A percentile compares a stretch with the other conserved stretches of the same genome.
Evolutionary conservation across 2,113 vertebrate species (phyloP).

Genomic region (Rallus limicola): DNA sequence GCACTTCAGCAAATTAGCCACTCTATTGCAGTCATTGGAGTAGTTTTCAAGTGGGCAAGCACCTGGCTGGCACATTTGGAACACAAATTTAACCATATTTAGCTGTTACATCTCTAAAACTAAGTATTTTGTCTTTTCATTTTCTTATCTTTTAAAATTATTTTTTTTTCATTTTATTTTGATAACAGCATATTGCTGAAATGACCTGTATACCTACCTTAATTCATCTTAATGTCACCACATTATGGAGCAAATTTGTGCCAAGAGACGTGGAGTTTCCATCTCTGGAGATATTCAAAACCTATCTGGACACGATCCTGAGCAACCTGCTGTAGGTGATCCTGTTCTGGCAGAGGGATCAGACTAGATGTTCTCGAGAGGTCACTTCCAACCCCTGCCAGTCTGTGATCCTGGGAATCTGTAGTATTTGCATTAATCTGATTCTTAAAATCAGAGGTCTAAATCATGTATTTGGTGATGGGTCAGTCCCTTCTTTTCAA

Average conservation of each 20-base stretch:
- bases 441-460: not conserved
- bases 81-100: not conserved
- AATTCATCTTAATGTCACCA: not conserved
- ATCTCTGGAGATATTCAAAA: too few species aligned
- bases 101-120: not conserved
- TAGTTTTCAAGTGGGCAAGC: conserved; percentile 32
- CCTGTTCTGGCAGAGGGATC: too few species aligned
- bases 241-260: not conserved
- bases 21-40: not conserved
- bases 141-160: not conserved
- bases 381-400: too few species aligned
- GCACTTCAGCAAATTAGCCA: conserved; percentile 10
- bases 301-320: too few species aligned
- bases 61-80: not conserved
- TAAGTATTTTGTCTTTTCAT: not conserved
- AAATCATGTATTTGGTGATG: not conserved
- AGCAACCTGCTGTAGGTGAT: too few species aligned
- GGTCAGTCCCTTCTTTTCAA: not conserved
- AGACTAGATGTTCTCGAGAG: too few species aligned
- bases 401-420: too few species aligned
- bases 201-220: accelerated
- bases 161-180: too few species aligned
- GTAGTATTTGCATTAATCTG: not conserved
- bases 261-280: too few species aligned
- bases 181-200: not conserved